Evolutionary conservation across 1,140 invertebrate genomes (phyloP).

Genomic region (Drosophila funebris): DNA sequence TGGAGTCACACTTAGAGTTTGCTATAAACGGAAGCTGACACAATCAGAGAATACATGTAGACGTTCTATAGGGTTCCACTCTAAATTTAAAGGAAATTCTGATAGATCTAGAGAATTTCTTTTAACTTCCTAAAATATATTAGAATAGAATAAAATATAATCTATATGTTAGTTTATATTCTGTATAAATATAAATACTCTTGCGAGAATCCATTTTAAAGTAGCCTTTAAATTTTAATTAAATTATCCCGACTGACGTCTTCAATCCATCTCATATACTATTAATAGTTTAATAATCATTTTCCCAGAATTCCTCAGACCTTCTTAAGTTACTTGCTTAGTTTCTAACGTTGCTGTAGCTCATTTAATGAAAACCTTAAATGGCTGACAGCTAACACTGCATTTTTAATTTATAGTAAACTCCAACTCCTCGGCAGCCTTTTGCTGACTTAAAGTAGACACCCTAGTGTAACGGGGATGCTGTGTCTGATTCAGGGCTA

Average conservation of each 20-base stretch:
- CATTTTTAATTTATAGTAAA: conserved; percentile 29
- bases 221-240: not conserved
- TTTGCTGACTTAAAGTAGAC: conserved; percentile 12
- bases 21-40: not conserved
- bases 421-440: not conserved
- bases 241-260: not conserved
- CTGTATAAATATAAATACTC: too few species aligned
- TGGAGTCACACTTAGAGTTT: not conserved
- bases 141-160: too few species aligned
- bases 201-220: too few species aligned
- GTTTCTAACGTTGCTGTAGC: not conserved
- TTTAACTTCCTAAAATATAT: too few species aligned
- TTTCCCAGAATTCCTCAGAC: not conserved
- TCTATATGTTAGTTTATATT: too few species aligned
- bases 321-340: not conserved
- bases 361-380: not conserved
- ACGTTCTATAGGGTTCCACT: too few species aligned
- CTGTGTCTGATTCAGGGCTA: conserved; percentile 3
- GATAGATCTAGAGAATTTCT: too few species aligned
- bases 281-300: conserved; percentile 9
- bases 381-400: conserved; percentile 1
- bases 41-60: too few species aligned
- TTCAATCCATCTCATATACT: not conserved
- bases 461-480: not conserved
- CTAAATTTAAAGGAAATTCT: too few species aligned